Conservation (phyloP, 2,797 vertebrate genomes). For the Oryzias dopingdopingensis region DNA sequence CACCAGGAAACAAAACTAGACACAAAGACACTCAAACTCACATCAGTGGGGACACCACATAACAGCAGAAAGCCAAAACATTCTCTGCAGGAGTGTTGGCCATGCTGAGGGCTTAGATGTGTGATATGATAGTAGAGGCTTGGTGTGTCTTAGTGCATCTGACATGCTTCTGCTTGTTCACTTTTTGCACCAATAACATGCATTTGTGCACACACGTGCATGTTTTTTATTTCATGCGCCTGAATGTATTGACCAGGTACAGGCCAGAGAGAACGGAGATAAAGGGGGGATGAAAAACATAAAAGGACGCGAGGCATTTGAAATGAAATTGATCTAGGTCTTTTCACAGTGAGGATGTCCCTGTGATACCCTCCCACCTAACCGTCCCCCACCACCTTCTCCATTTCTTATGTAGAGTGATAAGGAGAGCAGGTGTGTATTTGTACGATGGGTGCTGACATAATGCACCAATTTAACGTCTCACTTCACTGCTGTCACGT, state of each 20-base stretch:
- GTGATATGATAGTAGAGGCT: conserved; percentile 38
- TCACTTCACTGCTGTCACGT: conserved; percentile 56
- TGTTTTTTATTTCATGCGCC: conserved; percentile 25
- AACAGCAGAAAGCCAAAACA: conserved; percentile 63
- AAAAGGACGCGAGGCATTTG: conserved; percentile 63
- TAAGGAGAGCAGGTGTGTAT: conserved; percentile 25
- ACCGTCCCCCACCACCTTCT: neutral
- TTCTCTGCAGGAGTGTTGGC: conserved; percentile 59
- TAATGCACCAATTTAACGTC: conserved; percentile 59
- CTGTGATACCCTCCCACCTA: conserved; percentile 28
- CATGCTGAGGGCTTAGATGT: conserved; percentile 66
- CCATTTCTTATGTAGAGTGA: conserved; percentile 2
- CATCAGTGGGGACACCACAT: conserved; percentile 49
- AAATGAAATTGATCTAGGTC: conserved; percentile 62
- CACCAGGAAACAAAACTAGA: conserved; percentile 61
- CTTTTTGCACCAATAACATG: conserved; percentile 21
- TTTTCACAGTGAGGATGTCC: conserved; percentile 46
- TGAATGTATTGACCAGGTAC: conserved; percentile 23
- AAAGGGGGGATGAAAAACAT: conserved; percentile 50
- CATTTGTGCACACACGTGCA: conserved; percentile 12
- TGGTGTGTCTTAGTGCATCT: conserved; percentile 32
- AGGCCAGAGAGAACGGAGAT: conserved; percentile 24
- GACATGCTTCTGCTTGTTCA: conserved; percentile 24
- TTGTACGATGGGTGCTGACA: conserved; percentile 38
- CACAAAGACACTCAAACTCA: conserved; percentile 54